Evolutionary conservation across 1,140 invertebrate genomes (phyloP), one percentile per base, ranked within the genome.

Genomic region (Atta cephalotes): DNA sequence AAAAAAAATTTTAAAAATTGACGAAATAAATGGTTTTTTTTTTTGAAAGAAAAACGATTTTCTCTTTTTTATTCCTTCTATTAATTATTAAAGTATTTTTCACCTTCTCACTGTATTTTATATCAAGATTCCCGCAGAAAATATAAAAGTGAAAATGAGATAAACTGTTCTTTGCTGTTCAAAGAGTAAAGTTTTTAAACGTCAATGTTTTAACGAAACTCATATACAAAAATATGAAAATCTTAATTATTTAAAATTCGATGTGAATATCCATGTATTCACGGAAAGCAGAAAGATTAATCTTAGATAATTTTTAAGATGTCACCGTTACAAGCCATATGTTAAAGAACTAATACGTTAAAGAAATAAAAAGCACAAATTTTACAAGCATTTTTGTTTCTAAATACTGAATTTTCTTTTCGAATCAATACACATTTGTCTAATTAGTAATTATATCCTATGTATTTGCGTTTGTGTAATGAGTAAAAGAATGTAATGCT

Each of bases 401-500:
- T 1, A 45, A 45, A 6, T 21, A 28, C 6, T 31, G 4, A 78
- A 58, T 39, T 39, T 80, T 3, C 14, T 35, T 5, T 45, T 16
- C 49, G 6, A 70, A 21, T 68, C 21, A 16, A 10, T 39, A 53
- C 1, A 7, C n/a, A 39, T 81, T 45, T 58, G 14, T 70, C 21
- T 71, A 56, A 56, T 45, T 45, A 45, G 39, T 45, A 45, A 45
- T 74, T 84, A 35, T 14, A 68, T n/a, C 51, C 62, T n/a, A 18
- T 0, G 25, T 31, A 74, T 25, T 39, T 25, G 35, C 3, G 5
- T 49, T 60, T 28, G 25, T 62, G 72, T 79, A 16, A 70, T 45
- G 25, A 45, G 28, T 65, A 49, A 45, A 77, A 62, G 63, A 79
- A 35, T 62, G 80, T 45, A 39, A 74, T 31, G 35, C 12, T 49